Conservation (phyloP, 2,113 vertebrate genomes). For the Actenoides lindsayi region DNA sequence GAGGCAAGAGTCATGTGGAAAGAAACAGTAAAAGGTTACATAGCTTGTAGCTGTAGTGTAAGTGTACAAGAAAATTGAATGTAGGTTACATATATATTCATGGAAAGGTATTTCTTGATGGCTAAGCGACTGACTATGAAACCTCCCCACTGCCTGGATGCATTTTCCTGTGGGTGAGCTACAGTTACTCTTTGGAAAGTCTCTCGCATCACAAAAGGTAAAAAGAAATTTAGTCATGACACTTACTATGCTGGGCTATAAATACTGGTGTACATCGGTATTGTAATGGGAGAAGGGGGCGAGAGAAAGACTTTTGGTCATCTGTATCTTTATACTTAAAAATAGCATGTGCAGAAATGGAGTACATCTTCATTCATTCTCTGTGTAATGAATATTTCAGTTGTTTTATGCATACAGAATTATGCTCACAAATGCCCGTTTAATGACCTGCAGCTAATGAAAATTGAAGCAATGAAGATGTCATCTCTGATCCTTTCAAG, state of each 20-base stretch:
- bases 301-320: background rate
- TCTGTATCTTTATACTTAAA: background rate
- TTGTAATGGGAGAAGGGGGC: fast-evolving
- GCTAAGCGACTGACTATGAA: background rate
- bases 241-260: background rate
- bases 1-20: fast-evolving
- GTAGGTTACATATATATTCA: no score
- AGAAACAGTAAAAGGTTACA: background rate
- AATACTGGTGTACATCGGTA: background rate
- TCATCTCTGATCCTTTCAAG: conserved; percentile 35
- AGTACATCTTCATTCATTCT: background rate
- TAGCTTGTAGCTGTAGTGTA: background rate
- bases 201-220: background rate
- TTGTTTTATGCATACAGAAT: conserved; percentile 52
- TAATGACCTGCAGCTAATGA: conserved; percentile 71
- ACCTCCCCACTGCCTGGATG: background rate
- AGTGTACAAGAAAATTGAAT: background rate
- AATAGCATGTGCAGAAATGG: background rate
- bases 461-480: conserved; percentile 62
- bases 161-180: background rate
- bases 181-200: background rate
- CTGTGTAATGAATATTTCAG: conserved; percentile 52
- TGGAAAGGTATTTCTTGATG: background rate
- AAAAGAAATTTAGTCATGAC: background rate
- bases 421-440: conserved; percentile 47